Evolutionary conservation across 2,797 vertebrate genomes (phyloP).

Genomic region (Lacerta agilis): DNA sequence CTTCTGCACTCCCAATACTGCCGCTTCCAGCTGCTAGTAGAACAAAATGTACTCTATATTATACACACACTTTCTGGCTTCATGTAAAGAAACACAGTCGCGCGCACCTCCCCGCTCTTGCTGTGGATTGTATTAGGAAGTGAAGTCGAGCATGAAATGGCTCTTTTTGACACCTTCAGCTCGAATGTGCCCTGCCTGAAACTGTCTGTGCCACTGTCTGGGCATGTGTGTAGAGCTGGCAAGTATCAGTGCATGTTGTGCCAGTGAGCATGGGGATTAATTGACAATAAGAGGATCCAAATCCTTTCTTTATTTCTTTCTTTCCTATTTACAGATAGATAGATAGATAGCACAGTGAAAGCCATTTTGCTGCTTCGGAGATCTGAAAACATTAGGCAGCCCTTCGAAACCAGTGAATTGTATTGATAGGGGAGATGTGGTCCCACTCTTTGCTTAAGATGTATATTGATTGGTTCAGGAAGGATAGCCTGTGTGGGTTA

Average conservation of each 20-base stretch:
- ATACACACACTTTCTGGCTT: constrained; percentile 60
- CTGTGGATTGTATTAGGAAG: constrained; percentile 61
- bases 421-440: background rate
- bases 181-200: constrained; percentile 70
- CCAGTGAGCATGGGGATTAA: constrained; percentile 12
- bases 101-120: constrained; percentile 31
- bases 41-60: constrained; percentile 63
- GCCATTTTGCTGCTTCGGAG: background rate
- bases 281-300: constrained; percentile 12
- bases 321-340: background rate
- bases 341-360: background rate
- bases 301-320: constrained; percentile 11
- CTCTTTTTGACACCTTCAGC: constrained; percentile 61
- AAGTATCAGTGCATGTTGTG: background rate
- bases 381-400: background rate
- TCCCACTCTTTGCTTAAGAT: background rate
- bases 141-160: constrained; percentile 68
- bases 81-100: constrained; percentile 28
- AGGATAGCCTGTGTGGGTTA: background rate
- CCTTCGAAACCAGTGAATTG: too few relatives aligned
- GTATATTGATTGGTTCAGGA: background rate
- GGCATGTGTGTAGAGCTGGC: background rate
- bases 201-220: background rate
- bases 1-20: constrained; percentile 43
- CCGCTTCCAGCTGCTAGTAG: constrained; percentile 61